Evolutionary conservation across 2,113 vertebrate species (phyloP).

Genomic region (Aegotheles bennettii): DNA sequence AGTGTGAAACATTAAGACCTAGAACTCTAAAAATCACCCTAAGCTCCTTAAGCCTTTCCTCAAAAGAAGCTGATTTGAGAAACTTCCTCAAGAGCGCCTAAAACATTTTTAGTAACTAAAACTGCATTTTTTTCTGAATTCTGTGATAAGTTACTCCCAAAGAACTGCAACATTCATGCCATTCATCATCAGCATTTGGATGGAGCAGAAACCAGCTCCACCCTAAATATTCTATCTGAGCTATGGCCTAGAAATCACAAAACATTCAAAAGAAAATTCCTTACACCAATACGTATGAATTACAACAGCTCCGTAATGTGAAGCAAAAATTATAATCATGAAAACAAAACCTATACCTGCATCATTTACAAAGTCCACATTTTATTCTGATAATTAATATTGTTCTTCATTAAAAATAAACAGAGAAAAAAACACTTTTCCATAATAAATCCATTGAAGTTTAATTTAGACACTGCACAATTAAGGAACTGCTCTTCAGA

Average conservation of each 20-base stretch:
- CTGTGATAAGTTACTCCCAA: background rate
- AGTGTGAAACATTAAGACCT: background rate
- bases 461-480: background rate
- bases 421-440: background rate
- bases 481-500: background rate
- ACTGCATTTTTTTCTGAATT: background rate
- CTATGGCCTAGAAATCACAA: background rate
- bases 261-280: background rate
- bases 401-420: background rate
- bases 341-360: background rate
- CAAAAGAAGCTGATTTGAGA: background rate
- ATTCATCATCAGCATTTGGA: background rate
- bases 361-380: background rate
- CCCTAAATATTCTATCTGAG: background rate
- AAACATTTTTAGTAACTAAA: background rate
- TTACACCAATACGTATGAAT: background rate
- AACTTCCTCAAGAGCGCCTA: background rate
- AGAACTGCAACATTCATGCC: background rate
- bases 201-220: background rate
- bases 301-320: background rate
- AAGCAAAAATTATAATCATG: background rate
- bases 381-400: background rate
- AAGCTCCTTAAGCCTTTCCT: background rate
- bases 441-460: background rate
- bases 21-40: background rate